Percentiles rank a stretch among this genome's conserved stretches.
phyloP scores from a whole-genome alignment of 2,113 vertebrate genomes.

The Archilochus colubris region DNA sequence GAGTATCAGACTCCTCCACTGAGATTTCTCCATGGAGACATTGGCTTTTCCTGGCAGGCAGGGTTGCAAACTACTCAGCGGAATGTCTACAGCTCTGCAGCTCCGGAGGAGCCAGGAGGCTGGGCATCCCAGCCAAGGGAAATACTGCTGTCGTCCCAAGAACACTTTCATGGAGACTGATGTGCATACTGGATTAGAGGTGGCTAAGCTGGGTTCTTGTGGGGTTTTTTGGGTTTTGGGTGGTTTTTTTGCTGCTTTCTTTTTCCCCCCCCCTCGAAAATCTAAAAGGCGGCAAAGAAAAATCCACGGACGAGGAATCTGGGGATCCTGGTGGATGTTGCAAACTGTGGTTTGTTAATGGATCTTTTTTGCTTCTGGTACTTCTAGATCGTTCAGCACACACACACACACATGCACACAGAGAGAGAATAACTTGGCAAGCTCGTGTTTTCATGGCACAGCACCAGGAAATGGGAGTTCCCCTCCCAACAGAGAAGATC shows the following conservation, averaged over 20 bases:
- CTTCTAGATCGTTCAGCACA: neutral
- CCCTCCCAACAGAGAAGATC: slow-evolving; percentile 53
- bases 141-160: slow-evolving; percentile 71
- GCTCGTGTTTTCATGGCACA: slow-evolving; percentile 1
- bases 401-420: slow-evolving; percentile 24
- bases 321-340: slow-evolving; percentile 36
- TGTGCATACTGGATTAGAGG: slow-evolving; percentile 47
- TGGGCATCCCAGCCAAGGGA: slow-evolving; percentile 75
- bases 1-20: slow-evolving; percentile 22
- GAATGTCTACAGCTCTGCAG: slow-evolving; percentile 67
- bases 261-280: neutral
- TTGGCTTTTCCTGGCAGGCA: slow-evolving; percentile 76
- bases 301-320: neutral
- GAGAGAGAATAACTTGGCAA: slow-evolving; percentile 17
- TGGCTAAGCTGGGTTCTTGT: neutral
- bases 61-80: slow-evolving; percentile 59
- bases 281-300: neutral
- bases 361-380: slow-evolving; percentile 38
- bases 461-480: slow-evolving; percentile 59
- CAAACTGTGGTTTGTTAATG: slow-evolving; percentile 41
- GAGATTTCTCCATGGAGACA: slow-evolving; percentile 68
- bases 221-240: neutral
- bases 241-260: neutral
- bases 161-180: slow-evolving; percentile 63
- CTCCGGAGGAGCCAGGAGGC: slow-evolving; percentile 70